A percentile compares a stretch with the other conserved stretches of the same genome.
phyloP scores from a whole-genome alignment of 2,888 invertebrate species.

The Temnothorax ravouxi region DNA sequence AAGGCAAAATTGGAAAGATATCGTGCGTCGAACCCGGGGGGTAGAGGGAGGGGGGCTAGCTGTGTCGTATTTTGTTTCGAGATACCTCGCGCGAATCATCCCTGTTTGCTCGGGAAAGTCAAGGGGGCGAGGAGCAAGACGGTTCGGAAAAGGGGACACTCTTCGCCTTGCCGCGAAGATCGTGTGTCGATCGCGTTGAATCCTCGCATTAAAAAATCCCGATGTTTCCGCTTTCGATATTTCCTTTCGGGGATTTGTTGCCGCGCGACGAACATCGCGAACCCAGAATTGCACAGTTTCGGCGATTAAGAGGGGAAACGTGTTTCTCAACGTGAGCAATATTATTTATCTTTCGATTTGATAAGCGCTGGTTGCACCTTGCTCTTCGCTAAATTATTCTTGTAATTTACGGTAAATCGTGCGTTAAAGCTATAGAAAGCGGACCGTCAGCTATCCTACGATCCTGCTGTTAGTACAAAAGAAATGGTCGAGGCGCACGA shows the following conservation, averaged over 20 bases:
- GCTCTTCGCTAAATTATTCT: constrained; percentile 12
- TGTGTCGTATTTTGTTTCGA: constrained; percentile 71
- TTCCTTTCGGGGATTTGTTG: not conserved
- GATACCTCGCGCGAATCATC: constrained; percentile 76
- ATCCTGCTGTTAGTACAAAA: constrained; percentile 74
- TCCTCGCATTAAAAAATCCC: not conserved
- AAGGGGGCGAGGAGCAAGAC: not conserved
- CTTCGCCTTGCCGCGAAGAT: not conserved
- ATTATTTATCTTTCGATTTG: constrained; percentile 24
- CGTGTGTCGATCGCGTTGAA: not conserved
- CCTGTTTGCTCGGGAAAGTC: constrained; percentile 65
- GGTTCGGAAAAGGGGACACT: not conserved
- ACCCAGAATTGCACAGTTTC: not conserved
- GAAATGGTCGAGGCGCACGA: constrained; percentile 61
- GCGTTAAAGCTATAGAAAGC: not conserved
- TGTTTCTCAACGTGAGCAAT: not conserved
- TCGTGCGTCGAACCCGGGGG: constrained; percentile 55
- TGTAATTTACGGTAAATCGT: not conserved
- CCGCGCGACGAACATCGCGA: not conserved
- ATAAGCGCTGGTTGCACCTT: not conserved
- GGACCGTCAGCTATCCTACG: constrained; percentile 36
- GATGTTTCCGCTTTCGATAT: not conserved
- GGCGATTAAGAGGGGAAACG: not conserved
- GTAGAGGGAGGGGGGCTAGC: constrained; percentile 19
- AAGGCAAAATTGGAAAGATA: constrained; percentile 52